Percentiles rank a stretch among this genome's conserved stretches.
These are phyloP conservation scores for Phengaris arion DNA, from an alignment of 2,888 invertebrate genomes.

Conservation along the genomic window DNA sequence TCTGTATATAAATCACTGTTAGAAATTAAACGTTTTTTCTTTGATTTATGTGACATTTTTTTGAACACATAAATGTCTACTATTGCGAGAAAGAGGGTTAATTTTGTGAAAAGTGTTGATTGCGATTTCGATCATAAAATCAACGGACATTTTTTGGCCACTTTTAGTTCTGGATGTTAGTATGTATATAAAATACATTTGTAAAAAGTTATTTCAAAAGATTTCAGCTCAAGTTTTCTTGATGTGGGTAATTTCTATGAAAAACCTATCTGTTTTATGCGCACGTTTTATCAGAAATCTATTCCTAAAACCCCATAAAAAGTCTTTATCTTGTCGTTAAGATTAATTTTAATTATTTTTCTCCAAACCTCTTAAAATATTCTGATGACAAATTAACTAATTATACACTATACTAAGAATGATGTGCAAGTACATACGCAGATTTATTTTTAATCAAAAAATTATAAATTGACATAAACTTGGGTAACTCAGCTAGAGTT, in stretches of 20 bases:
- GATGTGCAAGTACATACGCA: background rate
- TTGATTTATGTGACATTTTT: background rate
- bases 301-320: background rate
- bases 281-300: background rate
- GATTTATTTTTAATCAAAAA: background rate
- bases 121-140: background rate
- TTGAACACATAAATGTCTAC: background rate
- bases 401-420: background rate
- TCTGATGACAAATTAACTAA: background rate
- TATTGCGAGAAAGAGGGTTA: background rate
- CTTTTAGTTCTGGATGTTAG: no score
- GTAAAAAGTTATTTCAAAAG: no score
- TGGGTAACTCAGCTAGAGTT: no score
- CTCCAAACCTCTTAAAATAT: background rate
- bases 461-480: background rate
- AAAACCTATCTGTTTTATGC: background rate
- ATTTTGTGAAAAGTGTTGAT: background rate
- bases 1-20: background rate
- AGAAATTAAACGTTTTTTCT: background rate
- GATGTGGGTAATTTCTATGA: background rate
- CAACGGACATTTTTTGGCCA: no score
- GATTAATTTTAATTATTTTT: slow-evolving; percentile 17
- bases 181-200: no score
- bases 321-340: background rate
- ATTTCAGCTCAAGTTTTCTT: background rate